Percentiles rank a stretch among this genome's conserved stretches.
Conservation (phyloP, 2,113 vertebrate genomes). For the Pteronura brasiliensis region DNA sequence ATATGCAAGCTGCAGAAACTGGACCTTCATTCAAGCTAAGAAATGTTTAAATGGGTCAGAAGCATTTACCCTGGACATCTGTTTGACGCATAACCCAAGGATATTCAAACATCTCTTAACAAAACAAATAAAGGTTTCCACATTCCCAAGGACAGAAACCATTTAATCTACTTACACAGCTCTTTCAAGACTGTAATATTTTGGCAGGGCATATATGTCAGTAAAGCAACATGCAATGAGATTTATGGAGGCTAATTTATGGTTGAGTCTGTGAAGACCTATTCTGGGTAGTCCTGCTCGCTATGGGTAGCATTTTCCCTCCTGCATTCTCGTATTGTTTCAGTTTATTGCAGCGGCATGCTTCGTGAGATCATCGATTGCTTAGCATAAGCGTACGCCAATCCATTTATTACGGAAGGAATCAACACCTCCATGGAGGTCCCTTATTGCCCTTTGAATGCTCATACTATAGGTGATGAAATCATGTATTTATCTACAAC, state of each 20-base stretch:
- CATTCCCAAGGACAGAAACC: constrained; percentile 83
- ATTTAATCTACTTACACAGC: constrained; percentile 77
- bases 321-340: constrained; percentile 87
- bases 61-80: constrained; percentile 94
- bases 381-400: constrained; percentile 83
- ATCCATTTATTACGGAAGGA: constrained; percentile 89
- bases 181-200: constrained; percentile 78
- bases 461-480: constrained; percentile 86
- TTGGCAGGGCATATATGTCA: constrained; percentile 82
- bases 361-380: constrained; percentile 93
- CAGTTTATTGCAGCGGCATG: constrained; percentile 89
- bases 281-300: constrained; percentile 77
- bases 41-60: constrained; percentile 86
- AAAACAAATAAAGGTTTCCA: constrained; percentile 88
- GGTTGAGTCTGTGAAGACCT: constrained; percentile 73
- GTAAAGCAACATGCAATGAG: constrained; percentile 83
- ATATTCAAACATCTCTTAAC: constrained; percentile 88
- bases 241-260: constrained; percentile 91
- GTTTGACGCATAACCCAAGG: constrained; percentile 88
- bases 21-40: constrained; percentile 80
- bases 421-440: constrained; percentile 88
- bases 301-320: constrained; percentile 86
- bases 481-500: constrained; percentile 89
- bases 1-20: constrained; percentile 66
- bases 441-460: constrained; percentile 80